Percentiles rank a stretch among this genome's conserved stretches.
Conservation (phyloP, 1,140 invertebrate species). For the Aphis gossypii region DNA sequence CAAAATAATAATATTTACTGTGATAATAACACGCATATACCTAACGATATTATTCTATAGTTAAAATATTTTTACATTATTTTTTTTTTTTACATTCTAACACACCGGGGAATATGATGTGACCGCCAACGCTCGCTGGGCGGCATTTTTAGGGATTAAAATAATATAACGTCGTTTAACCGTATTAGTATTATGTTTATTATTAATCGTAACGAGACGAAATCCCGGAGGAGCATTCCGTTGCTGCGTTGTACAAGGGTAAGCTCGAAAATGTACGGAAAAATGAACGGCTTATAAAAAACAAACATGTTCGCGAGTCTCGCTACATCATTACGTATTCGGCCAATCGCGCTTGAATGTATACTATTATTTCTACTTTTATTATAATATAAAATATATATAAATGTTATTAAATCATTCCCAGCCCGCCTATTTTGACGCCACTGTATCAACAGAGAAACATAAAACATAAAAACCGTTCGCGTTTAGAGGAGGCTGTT, state of each 20-base stretch:
- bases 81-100: neutral
- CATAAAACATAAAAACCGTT: neutral
- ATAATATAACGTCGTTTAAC: neutral
- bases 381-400: too few relatives aligned
- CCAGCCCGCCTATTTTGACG: neutral
- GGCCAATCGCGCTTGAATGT: neutral
- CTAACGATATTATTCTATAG: neutral
- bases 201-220: neutral
- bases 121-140: neutral
- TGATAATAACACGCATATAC: neutral
- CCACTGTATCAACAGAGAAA: neutral
- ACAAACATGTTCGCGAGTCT: neutral
- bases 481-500: neutral
- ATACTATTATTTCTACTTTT: neutral
- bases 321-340: neutral
- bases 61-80: neutral
- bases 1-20: neutral
- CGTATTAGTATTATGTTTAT: neutral
- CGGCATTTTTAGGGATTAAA: neutral
- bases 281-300: neutral
- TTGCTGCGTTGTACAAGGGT: too few relatives aligned
- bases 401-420: constrained; percentile 29
- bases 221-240: neutral
- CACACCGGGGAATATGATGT: neutral
- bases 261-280: neutral